phyloP scores from a whole-genome alignment of 2,888 invertebrate genomes.

The Muschampia plurimacula region DNA sequence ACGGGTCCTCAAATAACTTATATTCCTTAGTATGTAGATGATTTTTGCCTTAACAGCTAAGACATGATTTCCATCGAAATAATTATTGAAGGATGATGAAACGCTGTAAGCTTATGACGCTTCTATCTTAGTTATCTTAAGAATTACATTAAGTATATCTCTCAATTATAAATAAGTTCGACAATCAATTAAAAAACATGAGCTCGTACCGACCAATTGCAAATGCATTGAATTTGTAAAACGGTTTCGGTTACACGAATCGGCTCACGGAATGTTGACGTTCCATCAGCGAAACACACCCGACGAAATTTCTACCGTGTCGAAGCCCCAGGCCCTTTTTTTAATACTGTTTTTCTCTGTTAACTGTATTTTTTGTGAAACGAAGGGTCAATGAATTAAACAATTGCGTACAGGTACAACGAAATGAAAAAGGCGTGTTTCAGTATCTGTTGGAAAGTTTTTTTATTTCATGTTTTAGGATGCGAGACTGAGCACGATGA shows the following conservation, averaged over 20 bases:
- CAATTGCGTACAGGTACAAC: not conserved
- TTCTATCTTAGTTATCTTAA: too few relatives aligned
- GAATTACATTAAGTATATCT: too few relatives aligned
- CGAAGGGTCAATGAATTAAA: not conserved
- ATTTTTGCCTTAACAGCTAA: too few relatives aligned
- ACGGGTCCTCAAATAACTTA: too few relatives aligned
- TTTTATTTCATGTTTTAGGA: not conserved
- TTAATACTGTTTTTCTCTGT: not conserved
- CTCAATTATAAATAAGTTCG: not conserved
- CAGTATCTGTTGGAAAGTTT: not conserved
- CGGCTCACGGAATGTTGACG: constrained; percentile 6
- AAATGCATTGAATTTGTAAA: constrained; percentile 1
- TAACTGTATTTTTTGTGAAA: not conserved
- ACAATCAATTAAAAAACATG: not conserved
- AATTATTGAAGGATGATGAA: too few relatives aligned
- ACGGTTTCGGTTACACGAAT: not conserved
- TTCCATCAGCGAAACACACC: not conserved
- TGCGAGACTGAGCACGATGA: too few relatives aligned
- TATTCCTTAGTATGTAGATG: too few relatives aligned
- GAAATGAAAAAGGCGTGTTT: not conserved
- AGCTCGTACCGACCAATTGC: not conserved
- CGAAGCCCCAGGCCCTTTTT: not conserved
- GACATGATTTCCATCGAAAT: too few relatives aligned
- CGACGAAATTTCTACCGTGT: not conserved
- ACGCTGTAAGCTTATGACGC: too few relatives aligned